These are phyloP conservation scores for Cyclopterus lumpus DNA, from an alignment of 2,797 vertebrate species.

Conservation along the genomic window DNA sequence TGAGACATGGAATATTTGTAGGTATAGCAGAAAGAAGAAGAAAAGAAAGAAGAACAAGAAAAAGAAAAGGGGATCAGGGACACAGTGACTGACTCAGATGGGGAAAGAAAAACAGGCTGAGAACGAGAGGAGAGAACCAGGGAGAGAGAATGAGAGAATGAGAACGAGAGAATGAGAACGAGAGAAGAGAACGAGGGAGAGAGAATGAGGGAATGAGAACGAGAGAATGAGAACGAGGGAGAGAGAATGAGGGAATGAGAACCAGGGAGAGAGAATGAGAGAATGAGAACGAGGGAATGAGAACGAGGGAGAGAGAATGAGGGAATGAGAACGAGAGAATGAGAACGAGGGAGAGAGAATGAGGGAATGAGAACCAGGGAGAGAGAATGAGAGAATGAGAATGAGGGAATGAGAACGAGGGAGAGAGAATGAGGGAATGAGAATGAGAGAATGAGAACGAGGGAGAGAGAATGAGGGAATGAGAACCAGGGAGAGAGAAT, in stretches of 20 bases:
- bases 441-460: neutral
- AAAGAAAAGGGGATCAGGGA: slow-evolving; percentile 11
- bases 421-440: slow-evolving; percentile 22
- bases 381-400: slow-evolving; percentile 23
- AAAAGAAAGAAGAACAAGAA: neutral
- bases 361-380: slow-evolving; percentile 13
- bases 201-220: slow-evolving; percentile 24
- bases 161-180: too few relatives aligned
- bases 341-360: slow-evolving; percentile 3
- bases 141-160: slow-evolving; percentile 2
- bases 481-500: too few relatives aligned
- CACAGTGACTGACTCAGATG: slow-evolving; percentile 46
- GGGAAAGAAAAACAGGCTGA: slow-evolving; percentile 25
- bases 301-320: too few relatives aligned
- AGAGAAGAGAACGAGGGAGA: neutral
- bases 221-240: neutral
- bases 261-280: too few relatives aligned
- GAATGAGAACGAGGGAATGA: slow-evolving; percentile 8
- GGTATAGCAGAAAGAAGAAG: slow-evolving; percentile 24
- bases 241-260: slow-evolving; percentile 28
- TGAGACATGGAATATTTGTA: slow-evolving; percentile 42
- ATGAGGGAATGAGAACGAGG: neutral
- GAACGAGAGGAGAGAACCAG: neutral
- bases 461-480: slow-evolving; percentile 25
- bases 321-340: too few relatives aligned